A percentile compares a stretch with the other conserved stretches of the same genome.
These are phyloP conservation scores for Zaprionus lachaisei DNA, from an alignment of 1,140 invertebrate genomes.

Conservation along the genomic window DNA sequence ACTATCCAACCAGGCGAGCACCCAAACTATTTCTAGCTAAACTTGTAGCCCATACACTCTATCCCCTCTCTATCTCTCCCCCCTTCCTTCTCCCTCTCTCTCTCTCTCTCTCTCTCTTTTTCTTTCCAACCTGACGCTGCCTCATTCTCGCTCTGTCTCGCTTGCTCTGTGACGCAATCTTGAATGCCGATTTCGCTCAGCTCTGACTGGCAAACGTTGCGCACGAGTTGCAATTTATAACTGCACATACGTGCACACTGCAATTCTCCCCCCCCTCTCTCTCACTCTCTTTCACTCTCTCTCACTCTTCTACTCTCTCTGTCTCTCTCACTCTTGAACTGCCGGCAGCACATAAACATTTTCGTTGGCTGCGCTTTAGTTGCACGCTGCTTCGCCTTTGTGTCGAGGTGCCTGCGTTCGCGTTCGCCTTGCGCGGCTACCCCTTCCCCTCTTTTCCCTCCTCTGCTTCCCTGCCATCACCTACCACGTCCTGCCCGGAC, in stretches of 20 bases:
- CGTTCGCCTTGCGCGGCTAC: constrained; percentile 5
- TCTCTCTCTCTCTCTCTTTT: background rate
- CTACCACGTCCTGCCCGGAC: constrained; percentile 27
- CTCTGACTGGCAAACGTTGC: constrained; percentile 54
- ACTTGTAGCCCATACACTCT: background rate
- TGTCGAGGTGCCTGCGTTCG: constrained; percentile 50
- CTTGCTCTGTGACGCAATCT: constrained; percentile 24
- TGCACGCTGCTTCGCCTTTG: constrained; percentile 58
- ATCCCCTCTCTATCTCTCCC: constrained; percentile 1
- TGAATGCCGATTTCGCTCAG: constrained; percentile 35
- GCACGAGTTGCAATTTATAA: constrained; percentile 81
- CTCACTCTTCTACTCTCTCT: background rate
- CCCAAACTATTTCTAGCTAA: constrained; percentile 23
- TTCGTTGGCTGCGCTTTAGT: constrained; percentile 75
- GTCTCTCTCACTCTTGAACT: constrained; percentile 8
- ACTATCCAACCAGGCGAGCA: constrained; percentile 22
- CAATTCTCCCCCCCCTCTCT: background rate
- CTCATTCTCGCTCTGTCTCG: background rate
- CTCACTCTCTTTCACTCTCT: background rate
- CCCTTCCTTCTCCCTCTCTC: background rate
- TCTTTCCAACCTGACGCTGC: background rate
- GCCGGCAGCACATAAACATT: constrained; percentile 72
- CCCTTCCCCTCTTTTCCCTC: background rate
- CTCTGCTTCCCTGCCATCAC: background rate
- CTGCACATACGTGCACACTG: constrained; percentile 71